These are phyloP conservation scores for Podarcis siculus DNA, from an alignment of 2,797 vertebrate genomes.

Conservation along the genomic window DNA sequence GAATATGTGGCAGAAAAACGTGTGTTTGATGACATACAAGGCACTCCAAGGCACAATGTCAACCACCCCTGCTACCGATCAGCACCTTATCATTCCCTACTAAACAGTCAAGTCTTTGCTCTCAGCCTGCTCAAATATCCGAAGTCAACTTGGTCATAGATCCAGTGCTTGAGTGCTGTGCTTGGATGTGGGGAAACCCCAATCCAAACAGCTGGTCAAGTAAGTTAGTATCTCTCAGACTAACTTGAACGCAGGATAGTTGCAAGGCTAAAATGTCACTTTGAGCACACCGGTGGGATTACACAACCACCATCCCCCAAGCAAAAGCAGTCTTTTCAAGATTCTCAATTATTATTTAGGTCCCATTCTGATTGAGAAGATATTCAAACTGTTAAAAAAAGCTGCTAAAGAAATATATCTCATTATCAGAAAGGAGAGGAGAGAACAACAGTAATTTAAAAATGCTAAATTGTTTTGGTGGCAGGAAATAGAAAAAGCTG, in stretches of 20 bases:
- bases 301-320: not conserved
- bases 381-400: not conserved
- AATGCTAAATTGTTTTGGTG: not conserved
- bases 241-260: not conserved
- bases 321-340: not conserved
- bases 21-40: not conserved
- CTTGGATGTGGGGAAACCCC: not conserved
- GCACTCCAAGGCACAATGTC: not conserved
- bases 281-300: not conserved
- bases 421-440: not conserved
- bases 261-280: not conserved
- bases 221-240: not conserved
- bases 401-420: not conserved
- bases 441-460: not conserved
- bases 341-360: not conserved
- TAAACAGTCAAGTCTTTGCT: not conserved
- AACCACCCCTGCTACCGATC: not conserved
- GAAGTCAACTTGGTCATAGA: not conserved
- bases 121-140: not conserved
- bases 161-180: not conserved
- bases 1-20: not conserved
- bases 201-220: not conserved
- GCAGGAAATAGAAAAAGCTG: not conserved
- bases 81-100: not conserved
- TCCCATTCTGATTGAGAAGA: not conserved